Percentiles rank a stretch among this genome's conserved stretches.
phyloP scores from a whole-genome alignment of 2,797 vertebrate species.

The Masticophis lateralis region DNA sequence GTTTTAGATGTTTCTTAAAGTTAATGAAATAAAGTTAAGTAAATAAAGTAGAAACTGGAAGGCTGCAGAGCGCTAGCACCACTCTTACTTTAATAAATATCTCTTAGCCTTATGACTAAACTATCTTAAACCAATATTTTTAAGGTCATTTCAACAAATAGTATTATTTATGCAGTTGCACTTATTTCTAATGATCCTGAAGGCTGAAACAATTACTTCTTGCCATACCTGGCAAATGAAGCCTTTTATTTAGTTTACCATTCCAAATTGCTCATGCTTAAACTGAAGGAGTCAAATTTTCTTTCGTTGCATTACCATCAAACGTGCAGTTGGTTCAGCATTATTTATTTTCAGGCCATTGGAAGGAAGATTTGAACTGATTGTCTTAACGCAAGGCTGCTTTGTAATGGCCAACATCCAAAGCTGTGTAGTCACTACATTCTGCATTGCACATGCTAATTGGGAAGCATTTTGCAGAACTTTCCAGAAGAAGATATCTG shows the following conservation, averaged over 20 bases:
- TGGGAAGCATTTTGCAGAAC: background rate
- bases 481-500: background rate
- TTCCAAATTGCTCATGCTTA: background rate
- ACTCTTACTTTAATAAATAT: background rate
- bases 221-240: background rate
- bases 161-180: background rate
- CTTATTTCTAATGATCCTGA: background rate
- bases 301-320: background rate
- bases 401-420: background rate
- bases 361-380: background rate
- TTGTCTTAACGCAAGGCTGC: background rate
- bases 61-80: background rate
- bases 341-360: background rate
- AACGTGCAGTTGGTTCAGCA: background rate
- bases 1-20: background rate
- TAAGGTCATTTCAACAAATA: background rate
- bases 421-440: background rate
- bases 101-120: background rate
- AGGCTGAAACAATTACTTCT: background rate
- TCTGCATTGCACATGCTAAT: background rate
- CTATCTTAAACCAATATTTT: background rate
- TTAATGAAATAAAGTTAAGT: background rate
- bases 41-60: background rate
- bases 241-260: background rate
- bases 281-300: background rate